Evolutionary conservation across 2,113 vertebrate species (phyloP).

Genomic region (Alouatta palliata): DNA sequence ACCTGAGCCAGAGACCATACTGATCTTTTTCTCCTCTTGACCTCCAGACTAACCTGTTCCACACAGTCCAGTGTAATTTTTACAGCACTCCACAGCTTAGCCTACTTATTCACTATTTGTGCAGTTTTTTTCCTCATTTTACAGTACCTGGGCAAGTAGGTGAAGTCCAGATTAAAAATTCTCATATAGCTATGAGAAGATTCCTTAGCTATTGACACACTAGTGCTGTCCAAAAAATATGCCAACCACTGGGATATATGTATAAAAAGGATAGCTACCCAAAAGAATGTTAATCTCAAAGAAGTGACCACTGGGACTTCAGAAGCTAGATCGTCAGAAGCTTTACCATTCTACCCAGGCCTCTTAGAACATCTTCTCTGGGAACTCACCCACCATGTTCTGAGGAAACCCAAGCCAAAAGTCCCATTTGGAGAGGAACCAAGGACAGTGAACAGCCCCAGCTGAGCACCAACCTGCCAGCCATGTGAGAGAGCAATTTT

Average conservation of each 20-base stretch:
- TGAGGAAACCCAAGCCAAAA: neutral
- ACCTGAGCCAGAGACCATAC: neutral
- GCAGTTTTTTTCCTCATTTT: neutral
- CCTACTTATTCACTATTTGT: neutral
- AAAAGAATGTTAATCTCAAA: neutral
- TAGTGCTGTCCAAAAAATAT: neutral
- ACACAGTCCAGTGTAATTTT: neutral
- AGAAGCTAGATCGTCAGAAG: neutral
- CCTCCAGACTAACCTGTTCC: neutral
- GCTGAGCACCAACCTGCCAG: too few species aligned
- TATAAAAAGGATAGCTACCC: neutral
- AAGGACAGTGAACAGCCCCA: neutral
- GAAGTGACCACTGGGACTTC: neutral
- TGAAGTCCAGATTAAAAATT: neutral
- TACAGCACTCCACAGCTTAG: neutral
- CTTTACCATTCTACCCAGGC: neutral
- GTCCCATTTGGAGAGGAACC: neutral
- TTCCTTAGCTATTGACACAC: neutral
- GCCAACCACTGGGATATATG: neutral
- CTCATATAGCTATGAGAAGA: neutral
- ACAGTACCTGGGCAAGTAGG: neutral
- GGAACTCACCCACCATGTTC: neutral
- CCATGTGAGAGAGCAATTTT: neutral
- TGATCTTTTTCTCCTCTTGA: neutral
- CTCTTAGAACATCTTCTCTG: neutral